Conservation (phyloP, 1,140 invertebrate species). For the Drosophila subobscura region DNA sequence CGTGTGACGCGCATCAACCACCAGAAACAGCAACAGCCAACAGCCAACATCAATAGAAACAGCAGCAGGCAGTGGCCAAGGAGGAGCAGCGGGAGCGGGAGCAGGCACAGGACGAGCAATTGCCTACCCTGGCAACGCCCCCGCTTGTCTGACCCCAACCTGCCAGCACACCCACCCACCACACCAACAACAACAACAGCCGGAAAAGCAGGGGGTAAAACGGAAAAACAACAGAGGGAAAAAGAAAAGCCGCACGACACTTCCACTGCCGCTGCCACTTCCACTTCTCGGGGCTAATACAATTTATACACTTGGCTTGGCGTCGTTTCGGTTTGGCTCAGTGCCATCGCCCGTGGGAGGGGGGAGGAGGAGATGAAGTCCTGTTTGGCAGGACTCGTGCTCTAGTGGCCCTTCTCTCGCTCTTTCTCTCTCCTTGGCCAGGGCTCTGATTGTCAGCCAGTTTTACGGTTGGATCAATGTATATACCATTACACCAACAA, state of each 20-base stretch:
- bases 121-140: constrained; percentile 40
- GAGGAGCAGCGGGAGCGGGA: neutral
- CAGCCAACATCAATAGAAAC: neutral
- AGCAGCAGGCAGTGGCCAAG: neutral
- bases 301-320: constrained; percentile 81
- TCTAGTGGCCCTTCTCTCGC: neutral
- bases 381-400: constrained; percentile 41
- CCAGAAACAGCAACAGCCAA: constrained; percentile 51
- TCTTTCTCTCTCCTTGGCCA: constrained; percentile 18
- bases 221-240: neutral
- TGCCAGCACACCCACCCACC: neutral
- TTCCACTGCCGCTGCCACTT: constrained; percentile 12
- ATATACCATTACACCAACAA: constrained; percentile 70
- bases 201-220: neutral
- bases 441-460: constrained; percentile 73
- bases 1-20: constrained; percentile 70
- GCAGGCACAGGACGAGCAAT: constrained; percentile 33
- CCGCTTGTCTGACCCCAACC: neutral
- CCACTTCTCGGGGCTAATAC: constrained; percentile 64
- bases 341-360: constrained; percentile 53
- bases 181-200: no score
- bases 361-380: neutral
- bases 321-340: constrained; percentile 78
- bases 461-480: constrained; percentile 81
- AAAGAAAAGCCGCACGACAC: constrained; percentile 68